A percentile compares a stretch with the other conserved stretches of the same genome.
These are phyloP conservation scores for Tenrec ecaudatus DNA, from an alignment of 2,113 vertebrate genomes.

Conservation along the genomic window DNA sequence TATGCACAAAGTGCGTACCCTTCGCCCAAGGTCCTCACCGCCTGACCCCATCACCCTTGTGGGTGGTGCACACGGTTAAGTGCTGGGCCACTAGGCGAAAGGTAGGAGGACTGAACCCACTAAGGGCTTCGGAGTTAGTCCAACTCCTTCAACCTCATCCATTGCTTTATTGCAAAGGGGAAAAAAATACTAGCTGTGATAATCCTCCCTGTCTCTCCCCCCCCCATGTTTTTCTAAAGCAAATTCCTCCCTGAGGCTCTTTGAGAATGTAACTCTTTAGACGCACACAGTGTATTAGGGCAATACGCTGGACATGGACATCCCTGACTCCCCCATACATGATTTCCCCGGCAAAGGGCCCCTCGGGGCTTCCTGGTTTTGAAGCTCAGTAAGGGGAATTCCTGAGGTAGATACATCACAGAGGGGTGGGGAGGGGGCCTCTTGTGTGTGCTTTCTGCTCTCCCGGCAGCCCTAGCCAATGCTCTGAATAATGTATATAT, in stretches of 20 bases:
- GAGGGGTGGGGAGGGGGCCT: no score
- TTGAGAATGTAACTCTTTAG: background rate
- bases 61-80: background rate
- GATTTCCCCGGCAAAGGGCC: no score
- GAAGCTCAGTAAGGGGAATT: no score
- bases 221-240: background rate
- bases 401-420: no score
- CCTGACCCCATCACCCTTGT: background rate
- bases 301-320: no score
- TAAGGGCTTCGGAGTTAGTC: background rate
- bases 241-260: background rate
- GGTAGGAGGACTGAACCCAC: background rate
- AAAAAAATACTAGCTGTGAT: background rate
- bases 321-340: no score
- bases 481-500: no score
- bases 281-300: background rate
- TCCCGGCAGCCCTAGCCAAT: no score
- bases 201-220: background rate
- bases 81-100: background rate
- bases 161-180: background rate
- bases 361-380: no score
- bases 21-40: no score
- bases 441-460: no score
- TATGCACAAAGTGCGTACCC: no score
- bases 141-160: background rate